A percentile compares a stretch with the other conserved stretches of the same genome.
Evolutionary conservation across 1,140 invertebrate genomes (phyloP).

Genomic region (Drosophila sturtevanti): DNA sequence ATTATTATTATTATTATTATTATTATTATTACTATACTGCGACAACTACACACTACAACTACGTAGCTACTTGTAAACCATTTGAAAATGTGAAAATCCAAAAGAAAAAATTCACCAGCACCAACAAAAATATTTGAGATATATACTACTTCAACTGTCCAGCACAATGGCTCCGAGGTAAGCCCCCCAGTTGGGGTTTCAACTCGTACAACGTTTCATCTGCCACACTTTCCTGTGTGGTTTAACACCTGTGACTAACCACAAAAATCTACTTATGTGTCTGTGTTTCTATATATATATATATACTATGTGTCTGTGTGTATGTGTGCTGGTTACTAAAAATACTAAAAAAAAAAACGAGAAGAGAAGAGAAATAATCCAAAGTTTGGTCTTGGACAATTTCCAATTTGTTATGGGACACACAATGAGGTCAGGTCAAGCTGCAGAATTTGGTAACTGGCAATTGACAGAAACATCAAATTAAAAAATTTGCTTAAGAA

Average conservation of each 20-base stretch:
- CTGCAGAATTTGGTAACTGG: neutral
- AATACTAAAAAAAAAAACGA: constrained; percentile 41
- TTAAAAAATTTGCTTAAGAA: neutral
- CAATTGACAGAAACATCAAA: neutral
- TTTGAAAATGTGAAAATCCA: neutral
- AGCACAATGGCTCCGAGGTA: constrained; percentile 25
- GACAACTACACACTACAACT: constrained; percentile 41
- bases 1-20: neutral
- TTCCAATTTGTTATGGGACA: constrained; percentile 29
- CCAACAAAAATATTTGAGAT: constrained; percentile 10
- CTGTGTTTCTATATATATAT: neutral
- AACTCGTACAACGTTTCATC: constrained; percentile 8
- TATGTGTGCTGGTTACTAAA: constrained; percentile 41
- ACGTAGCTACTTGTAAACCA: constrained; percentile 57
- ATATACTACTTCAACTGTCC: neutral
- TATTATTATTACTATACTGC: constrained; percentile 20
- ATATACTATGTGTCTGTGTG: constrained; percentile 4
- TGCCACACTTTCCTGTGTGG: constrained; percentile 3
- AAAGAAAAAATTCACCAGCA: constrained; percentile 11
- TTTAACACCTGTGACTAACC: constrained; percentile 20
- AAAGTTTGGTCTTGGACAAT: constrained; percentile 31
- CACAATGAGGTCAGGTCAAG: constrained; percentile 32
- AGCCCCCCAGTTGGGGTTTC: constrained; percentile 14
- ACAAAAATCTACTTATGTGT: constrained; percentile 5
- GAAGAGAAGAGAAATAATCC: neutral